Conservation (phyloP, 2,797 vertebrate species). For the Lophius americanus region DNA sequence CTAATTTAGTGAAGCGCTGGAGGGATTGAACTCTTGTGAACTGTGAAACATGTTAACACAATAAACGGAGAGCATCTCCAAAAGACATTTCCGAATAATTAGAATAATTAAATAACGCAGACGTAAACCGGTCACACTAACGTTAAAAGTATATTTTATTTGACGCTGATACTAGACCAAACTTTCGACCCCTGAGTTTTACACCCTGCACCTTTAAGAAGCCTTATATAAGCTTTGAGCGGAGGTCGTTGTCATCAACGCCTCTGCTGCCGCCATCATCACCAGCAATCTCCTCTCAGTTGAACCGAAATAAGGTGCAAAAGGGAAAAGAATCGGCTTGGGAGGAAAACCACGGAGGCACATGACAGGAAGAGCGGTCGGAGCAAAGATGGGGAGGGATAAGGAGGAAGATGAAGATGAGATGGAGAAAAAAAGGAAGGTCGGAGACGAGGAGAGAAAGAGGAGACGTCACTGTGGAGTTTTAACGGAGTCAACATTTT, state of each 20-base stretch:
- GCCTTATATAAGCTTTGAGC: slow-evolving; percentile 27
- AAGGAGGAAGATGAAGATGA: slow-evolving; percentile 9
- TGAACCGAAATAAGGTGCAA: slow-evolving; percentile 27
- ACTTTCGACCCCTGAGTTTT: too few relatives aligned
- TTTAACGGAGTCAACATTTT: slow-evolving; percentile 35
- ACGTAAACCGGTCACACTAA: too few relatives aligned
- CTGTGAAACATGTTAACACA: too few relatives aligned
- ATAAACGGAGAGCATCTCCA: too few relatives aligned
- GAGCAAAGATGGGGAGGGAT: slow-evolving; percentile 6
- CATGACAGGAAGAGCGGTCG: slow-evolving; percentile 20
- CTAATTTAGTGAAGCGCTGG: too few relatives aligned
- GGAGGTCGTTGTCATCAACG: slow-evolving; percentile 32
- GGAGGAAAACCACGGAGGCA: slow-evolving; percentile 20
- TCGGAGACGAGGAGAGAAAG: slow-evolving; percentile 15
- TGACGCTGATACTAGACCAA: too few relatives aligned
- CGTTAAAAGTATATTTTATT: too few relatives aligned
- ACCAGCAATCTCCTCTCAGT: slow-evolving; percentile 53
- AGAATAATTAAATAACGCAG: too few relatives aligned
- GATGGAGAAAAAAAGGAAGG: not conserved
- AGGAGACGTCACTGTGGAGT: slow-evolving; percentile 14
- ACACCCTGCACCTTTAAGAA: not conserved
- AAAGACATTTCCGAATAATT: too few relatives aligned
- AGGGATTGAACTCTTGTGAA: too few relatives aligned
- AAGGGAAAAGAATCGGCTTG: slow-evolving; percentile 30
- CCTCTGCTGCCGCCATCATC: slow-evolving; percentile 29